Evolutionary conservation across 53 echinoderm and acorn worm species (phyloP), one percentile per base, ranked within the genome.

Genomic region (Holothuria scabra): DNA sequence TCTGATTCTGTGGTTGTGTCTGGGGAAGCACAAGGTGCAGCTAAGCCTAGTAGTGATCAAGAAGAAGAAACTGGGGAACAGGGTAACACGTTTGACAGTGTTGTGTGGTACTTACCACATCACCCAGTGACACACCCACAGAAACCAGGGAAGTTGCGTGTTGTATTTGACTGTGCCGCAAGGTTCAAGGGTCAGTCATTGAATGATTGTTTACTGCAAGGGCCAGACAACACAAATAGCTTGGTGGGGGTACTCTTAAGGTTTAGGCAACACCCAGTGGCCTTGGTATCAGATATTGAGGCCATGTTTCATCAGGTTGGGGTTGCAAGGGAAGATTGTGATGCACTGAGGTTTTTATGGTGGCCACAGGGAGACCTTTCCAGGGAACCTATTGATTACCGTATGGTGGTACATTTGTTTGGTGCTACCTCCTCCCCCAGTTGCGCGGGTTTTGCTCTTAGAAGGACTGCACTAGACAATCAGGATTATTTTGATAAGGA

Each of bases 261-360:
- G 22, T 91, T 88, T 44, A 37, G 88, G 8, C 34, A 66, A 29
- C 87, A 84, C 24, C 19, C 67, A 55, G 52, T 91, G 19, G 88
- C 88, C 29, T 81, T 91, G 26, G 59, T 55, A 21, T 79, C 84
- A 32, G 88, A 91, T 67, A 56, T 85, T 5, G 56, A 85, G 46
- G 84, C 46, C 23, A 91, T 91, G 87, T 87, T 81, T 55, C 72
- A 88, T 71, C 88, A 90, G 60, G 85, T 88, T 44, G 59, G 59
- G 28, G 90, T 93, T 4, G 18, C 29, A 66, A n/a, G 28, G 23
- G 67, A 84, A 24, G 68, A 91, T 63, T 67, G 87, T 21, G 86
- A 91, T 80, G 69, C 33, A 35, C 65, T 87, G 28, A 79, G 91
- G 29, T 91, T 84, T 30, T 19, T 87, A 20, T 90, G 91, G 87